Base-by-base conservation (phyloP, 2,113 vertebrate genomes). In the Emydura subglobosa region DNA sequence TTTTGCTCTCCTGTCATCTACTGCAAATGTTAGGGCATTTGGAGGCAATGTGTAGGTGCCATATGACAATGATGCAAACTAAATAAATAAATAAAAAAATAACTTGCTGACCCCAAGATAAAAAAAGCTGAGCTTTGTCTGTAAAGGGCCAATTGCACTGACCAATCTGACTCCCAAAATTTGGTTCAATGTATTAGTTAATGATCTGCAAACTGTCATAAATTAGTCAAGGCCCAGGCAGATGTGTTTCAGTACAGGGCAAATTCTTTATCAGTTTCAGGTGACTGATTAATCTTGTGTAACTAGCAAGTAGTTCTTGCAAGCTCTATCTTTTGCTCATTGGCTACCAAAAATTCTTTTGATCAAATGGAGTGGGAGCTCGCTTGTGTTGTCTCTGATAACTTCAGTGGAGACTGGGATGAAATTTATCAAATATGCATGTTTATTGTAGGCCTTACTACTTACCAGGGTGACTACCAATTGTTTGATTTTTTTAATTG, bases 141-240 rank as follows among this genome's bases (percentile, higher is more conserved):
- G 47, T 85, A 82, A 83, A 85, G 51, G 88, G 83, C 87, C 95
- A 82, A 42, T 91, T 91, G 92, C 83, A 88, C 80, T 76, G 83
- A 90, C 83, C 88, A 91, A 92, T 95, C 96, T 89, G 91, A 85
- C 89, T 11, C 83, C 89, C 59, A 85, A 93, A 84, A 82, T 95
- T 90, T 94, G 86, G 92, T 92, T 96, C 96, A 95, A 90, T 59
- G 82, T 51, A 50, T 79, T 8, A 42, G 87, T 96, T 93, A 95
- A 94, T 90, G 89, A 94, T 91, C 95, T 87, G 93, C 95, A 96
- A 97, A 91, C 79, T 76, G 92, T 76, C 91, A 90, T 93, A 93
- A 92, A 96, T 97, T 92, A 96, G 97, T 95, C 94, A 96, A 57
- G 92, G 96, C 83, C 72, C 89, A 93, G 93, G 74, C 61, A 93